A percentile compares a stretch with the other conserved stretches of the same genome.
These are phyloP conservation scores for Parnassius smintheus DNA, from an alignment of 2,888 invertebrate genomes.

Conservation along the genomic window DNA sequence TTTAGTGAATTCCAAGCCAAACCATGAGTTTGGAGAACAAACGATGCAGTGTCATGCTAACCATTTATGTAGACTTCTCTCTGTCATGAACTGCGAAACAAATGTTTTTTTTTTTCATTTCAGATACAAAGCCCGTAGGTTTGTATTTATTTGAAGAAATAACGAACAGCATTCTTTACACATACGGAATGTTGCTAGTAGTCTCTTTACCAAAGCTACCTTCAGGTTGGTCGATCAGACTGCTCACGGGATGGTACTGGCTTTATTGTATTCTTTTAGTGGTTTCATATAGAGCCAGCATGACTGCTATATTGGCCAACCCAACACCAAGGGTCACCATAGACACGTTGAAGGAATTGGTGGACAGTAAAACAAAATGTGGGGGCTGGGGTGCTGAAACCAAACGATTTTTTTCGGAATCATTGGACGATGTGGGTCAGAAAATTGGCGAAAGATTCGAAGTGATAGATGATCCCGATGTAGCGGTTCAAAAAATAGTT, in stretches of 20 bases:
- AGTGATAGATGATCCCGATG: slow-evolving; percentile 80
- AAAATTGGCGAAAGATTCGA: slow-evolving; percentile 85
- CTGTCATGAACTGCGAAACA: background rate
- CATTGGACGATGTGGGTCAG: slow-evolving; percentile 84
- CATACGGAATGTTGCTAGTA: slow-evolving; percentile 90
- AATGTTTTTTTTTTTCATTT: slow-evolving; percentile 37
- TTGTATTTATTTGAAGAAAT: slow-evolving; percentile 87
- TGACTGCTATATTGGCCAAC: slow-evolving; percentile 91
- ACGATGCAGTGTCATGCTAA: background rate
- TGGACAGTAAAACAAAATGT: slow-evolving; percentile 83
- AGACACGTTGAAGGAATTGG: slow-evolving; percentile 86
- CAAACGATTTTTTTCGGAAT: slow-evolving; percentile 85
- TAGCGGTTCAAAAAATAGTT: slow-evolving; percentile 84
- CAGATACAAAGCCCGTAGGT: slow-evolving; percentile 72
- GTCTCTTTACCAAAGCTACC: slow-evolving; percentile 90
- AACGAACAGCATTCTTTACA: slow-evolving; percentile 88
- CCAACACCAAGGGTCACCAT: slow-evolving; percentile 90
- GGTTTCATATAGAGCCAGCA: slow-evolving; percentile 90
- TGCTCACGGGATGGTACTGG: slow-evolving; percentile 94
- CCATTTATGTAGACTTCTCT: background rate
- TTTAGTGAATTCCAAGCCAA: too few relatives aligned
- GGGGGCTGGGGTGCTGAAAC: slow-evolving; percentile 88
- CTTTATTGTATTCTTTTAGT: slow-evolving; percentile 90
- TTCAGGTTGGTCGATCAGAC: slow-evolving; percentile 88
- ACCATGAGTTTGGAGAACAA: slow-evolving; percentile 2